Base-by-base conservation (phyloP, 2,113 vertebrate genomes). In the Nycticorax nycticorax region DNA sequence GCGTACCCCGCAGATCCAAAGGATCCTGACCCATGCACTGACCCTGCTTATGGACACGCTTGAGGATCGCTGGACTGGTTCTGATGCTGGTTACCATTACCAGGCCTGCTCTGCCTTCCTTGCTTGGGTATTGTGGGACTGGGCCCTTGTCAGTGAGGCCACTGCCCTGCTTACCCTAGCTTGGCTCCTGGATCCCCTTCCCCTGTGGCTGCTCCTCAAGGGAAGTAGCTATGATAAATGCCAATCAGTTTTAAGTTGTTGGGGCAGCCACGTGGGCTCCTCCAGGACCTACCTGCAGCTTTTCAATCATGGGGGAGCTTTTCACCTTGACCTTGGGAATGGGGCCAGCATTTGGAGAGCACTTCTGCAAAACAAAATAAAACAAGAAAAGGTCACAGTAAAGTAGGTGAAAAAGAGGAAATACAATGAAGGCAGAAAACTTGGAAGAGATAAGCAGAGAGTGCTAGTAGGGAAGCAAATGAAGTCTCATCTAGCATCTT, bases 251-350 rank as follows among this genome's bases (percentile, higher is more conserved):
- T 88, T 74, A 14, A 50, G 77, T 92, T 56, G n/a, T 55, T 72
- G 67, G 11, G 23, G 20, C 35, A 85, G 33, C 43, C n/a, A 21
- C 2, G 5, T n/a, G 52, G 45, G 64, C 6, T 89, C 59, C n/a
- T 43, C 39, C 37, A 72, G 41, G 35, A 91, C 98, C 87, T 93
- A 98, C 98, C 98, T 98, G 98, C 43, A 98, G 97, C 92, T 98
- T 98, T 96, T 98, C 98, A 66, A 98, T 98, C 94, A 98, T 97
- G 94, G 98, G 94, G 1, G 98, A 98, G 80, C 98, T 98, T 98
- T 98, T 98, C 97, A 98, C 94, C 60, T 98, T 98, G 93, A 98
- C 60, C 83, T 97, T 98, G 50, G 97, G 97, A 57, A 96, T 35
- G 30, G 97, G 94, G 71, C 96, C 95, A 35, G 94, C 85, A 45